Conservation (phyloP, 2,888 invertebrate species). For the Scrobipalpa costella region DNA sequence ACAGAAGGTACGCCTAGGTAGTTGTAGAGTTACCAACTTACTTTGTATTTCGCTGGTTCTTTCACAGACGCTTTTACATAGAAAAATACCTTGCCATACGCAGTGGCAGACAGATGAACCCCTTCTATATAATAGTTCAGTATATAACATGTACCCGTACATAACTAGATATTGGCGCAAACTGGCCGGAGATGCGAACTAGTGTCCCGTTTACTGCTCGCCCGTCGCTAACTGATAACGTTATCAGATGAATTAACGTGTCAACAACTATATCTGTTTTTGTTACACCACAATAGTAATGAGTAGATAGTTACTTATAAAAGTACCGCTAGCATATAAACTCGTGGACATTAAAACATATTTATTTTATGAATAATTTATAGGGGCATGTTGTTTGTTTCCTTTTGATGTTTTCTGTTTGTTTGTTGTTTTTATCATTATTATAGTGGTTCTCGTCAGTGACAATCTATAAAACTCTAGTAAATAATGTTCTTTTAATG, state of each 20-base stretch:
- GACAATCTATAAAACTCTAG: conserved; percentile 1
- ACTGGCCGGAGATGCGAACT: conserved; percentile 30
- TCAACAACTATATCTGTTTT: conserved; percentile 69
- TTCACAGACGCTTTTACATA: background rate
- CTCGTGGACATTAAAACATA: background rate
- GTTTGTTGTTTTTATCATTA: background rate
- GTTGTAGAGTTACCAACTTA: background rate
- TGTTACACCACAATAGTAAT: conserved; percentile 58
- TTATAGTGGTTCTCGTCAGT: background rate
- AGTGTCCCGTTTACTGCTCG: conserved; percentile 20
- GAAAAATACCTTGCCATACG: background rate
- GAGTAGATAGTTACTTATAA: conserved; percentile 30
- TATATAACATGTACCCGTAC: background rate
- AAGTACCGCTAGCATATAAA: conserved; percentile 31
- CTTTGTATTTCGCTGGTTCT: background rate
- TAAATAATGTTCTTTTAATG: conserved; percentile 15
- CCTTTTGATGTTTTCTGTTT: background rate
- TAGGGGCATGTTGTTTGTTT: background rate
- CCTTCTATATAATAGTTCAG: background rate
- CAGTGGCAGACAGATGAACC: no score
- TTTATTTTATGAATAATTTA: background rate
- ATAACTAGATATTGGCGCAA: conserved; percentile 20
- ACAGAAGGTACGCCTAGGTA: no score
- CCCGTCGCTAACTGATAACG: conserved; percentile 55
- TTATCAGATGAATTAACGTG: conserved; percentile 71